A percentile compares a stretch with the other conserved stretches of the same genome.
Conservation (phyloP, 2,113 vertebrate species). For the Bucco capensis region DNA sequence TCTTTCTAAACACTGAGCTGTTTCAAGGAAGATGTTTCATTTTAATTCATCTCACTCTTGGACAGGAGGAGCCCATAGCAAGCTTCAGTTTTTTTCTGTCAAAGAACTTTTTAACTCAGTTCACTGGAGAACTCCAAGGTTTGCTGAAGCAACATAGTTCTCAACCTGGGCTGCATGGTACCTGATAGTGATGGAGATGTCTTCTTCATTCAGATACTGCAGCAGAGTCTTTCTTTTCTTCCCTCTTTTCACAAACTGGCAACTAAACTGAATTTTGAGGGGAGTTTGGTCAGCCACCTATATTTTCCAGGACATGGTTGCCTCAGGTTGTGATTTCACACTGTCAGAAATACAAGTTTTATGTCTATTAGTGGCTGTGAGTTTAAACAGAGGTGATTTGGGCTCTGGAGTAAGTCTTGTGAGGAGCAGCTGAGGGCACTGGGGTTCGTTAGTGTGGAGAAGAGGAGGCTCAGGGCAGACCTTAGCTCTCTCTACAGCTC, state of each 20-base stretch:
- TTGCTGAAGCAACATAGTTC: not conserved
- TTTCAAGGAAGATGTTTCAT: not conserved
- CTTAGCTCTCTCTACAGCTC: too few species aligned
- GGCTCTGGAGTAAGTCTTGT: too few species aligned
- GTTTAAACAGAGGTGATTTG: not conserved
- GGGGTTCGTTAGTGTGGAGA: too few species aligned
- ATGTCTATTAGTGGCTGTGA: not conserved
- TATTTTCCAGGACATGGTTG: not conserved
- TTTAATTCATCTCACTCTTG: not conserved
- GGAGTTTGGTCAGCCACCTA: not conserved
- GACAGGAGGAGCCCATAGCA: not conserved
- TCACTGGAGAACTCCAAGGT: not conserved
- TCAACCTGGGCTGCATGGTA: rapidly evolving
- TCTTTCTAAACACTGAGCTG: not conserved
- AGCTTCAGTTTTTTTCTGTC: not conserved
- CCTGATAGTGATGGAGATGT: not conserved
- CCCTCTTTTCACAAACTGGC: not conserved
- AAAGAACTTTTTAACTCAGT: not conserved
- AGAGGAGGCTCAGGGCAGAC: too few species aligned
- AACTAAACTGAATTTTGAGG: not conserved
- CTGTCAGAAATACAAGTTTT: not conserved
- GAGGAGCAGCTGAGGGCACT: not conserved
- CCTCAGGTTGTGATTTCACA: not conserved
- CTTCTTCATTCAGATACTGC: not conserved
- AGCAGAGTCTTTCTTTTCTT: rapidly evolving